phyloP scores from a whole-genome alignment of 1,140 invertebrate species.

The Ceratina australensis region DNA sequence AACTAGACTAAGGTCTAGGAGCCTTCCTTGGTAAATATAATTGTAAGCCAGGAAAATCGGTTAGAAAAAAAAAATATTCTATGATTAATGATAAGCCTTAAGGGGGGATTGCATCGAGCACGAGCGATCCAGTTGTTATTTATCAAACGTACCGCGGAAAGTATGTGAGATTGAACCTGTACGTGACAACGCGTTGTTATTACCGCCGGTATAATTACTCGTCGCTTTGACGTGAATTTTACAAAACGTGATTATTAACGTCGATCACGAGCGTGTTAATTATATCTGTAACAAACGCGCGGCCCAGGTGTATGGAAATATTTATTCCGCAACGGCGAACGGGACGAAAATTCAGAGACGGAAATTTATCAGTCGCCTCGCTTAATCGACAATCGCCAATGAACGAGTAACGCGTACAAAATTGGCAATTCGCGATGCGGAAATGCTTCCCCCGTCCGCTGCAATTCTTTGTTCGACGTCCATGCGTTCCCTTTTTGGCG shows the following conservation, averaged over 20 bases:
- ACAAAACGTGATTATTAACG: conserved; percentile 3
- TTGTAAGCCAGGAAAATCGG: no score
- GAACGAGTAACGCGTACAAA: background rate
- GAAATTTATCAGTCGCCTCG: conserved; percentile 1
- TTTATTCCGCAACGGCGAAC: background rate
- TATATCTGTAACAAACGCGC: background rate
- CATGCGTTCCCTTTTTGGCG: no score
- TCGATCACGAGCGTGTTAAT: conserved; percentile 7
- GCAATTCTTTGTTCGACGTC: background rate
- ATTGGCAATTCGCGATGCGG: background rate
- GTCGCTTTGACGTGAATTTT: background rate
- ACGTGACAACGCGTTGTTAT: background rate
- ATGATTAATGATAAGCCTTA: no score
- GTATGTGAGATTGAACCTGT: conserved; percentile 7
- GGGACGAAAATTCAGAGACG: background rate
- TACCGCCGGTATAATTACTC: conserved; percentile 3
- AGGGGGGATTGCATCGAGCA: no score
- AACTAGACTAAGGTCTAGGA: no score
- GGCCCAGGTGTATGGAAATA: no score
- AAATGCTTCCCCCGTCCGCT: background rate
- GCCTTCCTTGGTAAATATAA: no score
- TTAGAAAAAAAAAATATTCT: no score
- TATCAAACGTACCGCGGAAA: background rate
- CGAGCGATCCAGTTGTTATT: no score
- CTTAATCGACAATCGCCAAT: background rate